These are phyloP conservation scores for Pseudopipra pipra DNA, from an alignment of 2,113 vertebrate species.

Conservation along the genomic window DNA sequence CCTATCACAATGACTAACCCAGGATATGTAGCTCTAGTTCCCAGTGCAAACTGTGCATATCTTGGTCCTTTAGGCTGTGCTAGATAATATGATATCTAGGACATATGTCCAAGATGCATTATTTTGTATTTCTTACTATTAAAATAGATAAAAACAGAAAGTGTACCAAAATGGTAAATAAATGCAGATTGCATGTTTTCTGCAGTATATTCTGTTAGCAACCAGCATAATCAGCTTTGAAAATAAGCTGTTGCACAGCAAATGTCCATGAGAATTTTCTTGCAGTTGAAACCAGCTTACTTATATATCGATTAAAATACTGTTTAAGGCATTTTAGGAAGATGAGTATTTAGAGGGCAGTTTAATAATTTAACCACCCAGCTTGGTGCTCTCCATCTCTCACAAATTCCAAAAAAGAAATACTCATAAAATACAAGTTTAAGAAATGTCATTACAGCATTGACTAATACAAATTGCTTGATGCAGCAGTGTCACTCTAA, in stretches of 20 bases:
- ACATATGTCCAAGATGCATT: not conserved
- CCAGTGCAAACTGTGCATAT: not conserved
- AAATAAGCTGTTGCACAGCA: not conserved
- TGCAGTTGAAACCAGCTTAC: not conserved
- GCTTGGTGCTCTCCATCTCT: not conserved
- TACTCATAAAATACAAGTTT: not conserved
- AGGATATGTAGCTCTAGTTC: not conserved
- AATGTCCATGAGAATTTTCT: not conserved
- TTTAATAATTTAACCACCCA: not conserved
- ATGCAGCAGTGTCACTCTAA: slow-evolving; percentile 6
- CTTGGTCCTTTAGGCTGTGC: not conserved
- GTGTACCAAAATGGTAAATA: not conserved
- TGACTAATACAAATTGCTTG: slow-evolving; percentile 22
- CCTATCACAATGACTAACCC: not conserved
- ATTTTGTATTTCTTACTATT: not conserved
- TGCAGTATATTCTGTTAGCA: not conserved
- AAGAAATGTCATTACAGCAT: slow-evolving; percentile 32
- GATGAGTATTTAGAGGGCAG: not conserved
- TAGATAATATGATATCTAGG: not conserved
- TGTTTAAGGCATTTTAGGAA: slow-evolving; percentile 1
- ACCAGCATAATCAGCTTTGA: not conserved
- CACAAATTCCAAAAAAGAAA: not conserved
- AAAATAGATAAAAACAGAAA: not conserved
- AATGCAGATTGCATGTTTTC: not conserved
- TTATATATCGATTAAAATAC: slow-evolving; percentile 8